Evolutionary conservation across 2,113 vertebrate species (phyloP).

Genomic region (Myiopsitta monachus): DNA sequence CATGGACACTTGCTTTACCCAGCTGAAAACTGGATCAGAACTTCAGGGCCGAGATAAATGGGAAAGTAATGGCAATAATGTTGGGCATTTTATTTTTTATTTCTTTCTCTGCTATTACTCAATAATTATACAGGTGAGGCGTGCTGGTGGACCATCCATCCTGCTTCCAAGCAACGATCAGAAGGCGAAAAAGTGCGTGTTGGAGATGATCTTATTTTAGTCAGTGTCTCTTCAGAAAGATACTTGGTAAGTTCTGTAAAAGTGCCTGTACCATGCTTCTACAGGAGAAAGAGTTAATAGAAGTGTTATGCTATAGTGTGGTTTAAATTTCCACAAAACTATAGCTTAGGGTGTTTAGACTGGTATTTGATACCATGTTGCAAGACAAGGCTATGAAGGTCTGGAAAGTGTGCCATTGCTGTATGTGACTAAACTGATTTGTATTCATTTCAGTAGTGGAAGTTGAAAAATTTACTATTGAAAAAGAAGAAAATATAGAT

Average conservation of each 20-base stretch:
- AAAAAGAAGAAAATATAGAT: background rate
- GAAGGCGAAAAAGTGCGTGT: conserved; percentile 97
- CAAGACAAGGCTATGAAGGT: background rate
- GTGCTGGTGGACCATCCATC: conserved; percentile 90
- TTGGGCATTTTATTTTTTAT: background rate
- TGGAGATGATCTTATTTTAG: conserved; percentile 95
- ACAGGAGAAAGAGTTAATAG: background rate
- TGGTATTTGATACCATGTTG: background rate
- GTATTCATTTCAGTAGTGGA: background rate
- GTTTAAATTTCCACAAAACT: background rate
- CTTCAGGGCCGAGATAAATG: background rate
- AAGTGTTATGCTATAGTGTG: background rate
- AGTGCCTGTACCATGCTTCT: background rate
- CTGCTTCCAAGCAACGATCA: conserved; percentile 86
- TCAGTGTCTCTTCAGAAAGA: conserved; percentile 95
- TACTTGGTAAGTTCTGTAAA: conserved; percentile 85
- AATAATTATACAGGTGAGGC: conserved; percentile 79
- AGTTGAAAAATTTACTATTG: background rate
- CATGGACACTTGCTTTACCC: background rate
- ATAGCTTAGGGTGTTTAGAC: background rate
- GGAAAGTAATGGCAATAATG: background rate
- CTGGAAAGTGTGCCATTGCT: background rate
- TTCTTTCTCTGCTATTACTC: background rate
- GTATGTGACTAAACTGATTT: background rate
- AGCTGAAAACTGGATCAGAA: background rate